These are phyloP conservation scores for Pampusana beccarii DNA, from an alignment of 2,113 vertebrate species.

Conservation along the genomic window DNA sequence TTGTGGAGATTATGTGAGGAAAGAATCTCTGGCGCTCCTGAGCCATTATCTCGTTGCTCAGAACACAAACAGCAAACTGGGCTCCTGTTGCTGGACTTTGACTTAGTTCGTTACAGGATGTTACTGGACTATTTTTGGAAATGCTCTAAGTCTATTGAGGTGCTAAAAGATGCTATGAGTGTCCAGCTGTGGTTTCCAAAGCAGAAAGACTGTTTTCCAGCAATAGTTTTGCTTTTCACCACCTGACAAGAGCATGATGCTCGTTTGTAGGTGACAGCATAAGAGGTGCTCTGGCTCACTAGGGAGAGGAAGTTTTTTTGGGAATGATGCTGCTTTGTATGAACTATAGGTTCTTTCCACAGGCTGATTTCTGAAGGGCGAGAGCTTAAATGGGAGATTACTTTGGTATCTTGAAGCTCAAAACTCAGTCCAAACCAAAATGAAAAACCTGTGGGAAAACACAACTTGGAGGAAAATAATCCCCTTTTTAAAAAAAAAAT, in stretches of 20 bases:
- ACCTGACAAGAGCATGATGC: not conserved
- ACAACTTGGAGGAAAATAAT: not conserved
- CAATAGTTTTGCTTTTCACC: not conserved
- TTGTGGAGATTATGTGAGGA: too few relatives aligned
- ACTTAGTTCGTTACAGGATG: not conserved
- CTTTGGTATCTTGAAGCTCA: not conserved
- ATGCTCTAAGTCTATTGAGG: not conserved
- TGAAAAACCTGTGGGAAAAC: not conserved
- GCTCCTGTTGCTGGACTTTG: not conserved
- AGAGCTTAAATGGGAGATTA: not conserved
- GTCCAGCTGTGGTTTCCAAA: not conserved
- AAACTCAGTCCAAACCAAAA: not conserved
- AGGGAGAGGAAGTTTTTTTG: not conserved
- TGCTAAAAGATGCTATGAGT: not conserved
- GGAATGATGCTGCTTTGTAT: not conserved
- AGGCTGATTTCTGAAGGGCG: not conserved
- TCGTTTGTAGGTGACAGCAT: not conserved
- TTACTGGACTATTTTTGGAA: not conserved
- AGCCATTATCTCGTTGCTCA: not conserved
- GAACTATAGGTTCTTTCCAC: fast-evolving
- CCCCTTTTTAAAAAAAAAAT: too few relatives aligned
- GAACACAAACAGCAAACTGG: not conserved
- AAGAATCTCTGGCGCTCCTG: not conserved
- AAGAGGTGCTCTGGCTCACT: not conserved
- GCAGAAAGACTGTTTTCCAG: not conserved